A percentile compares a stretch with the other conserved stretches of the same genome.
These are phyloP conservation scores for Zaprionus nigranus DNA, from an alignment of 1,140 invertebrate species.

Conservation along the genomic window DNA sequence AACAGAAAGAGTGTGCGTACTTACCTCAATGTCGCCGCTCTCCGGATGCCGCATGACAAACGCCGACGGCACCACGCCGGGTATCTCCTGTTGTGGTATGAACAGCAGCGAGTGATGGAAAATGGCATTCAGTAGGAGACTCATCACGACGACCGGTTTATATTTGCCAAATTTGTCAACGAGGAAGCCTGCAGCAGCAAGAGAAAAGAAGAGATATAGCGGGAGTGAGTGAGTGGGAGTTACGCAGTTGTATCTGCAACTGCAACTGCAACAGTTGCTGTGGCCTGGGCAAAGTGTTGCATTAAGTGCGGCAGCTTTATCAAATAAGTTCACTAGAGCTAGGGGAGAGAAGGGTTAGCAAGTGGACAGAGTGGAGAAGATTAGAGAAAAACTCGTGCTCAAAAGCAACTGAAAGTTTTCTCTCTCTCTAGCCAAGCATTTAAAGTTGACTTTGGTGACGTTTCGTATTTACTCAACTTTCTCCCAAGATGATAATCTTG, in stretches of 20 bases:
- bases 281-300: slow-evolving; percentile 33
- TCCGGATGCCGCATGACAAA: slow-evolving; percentile 90
- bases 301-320: slow-evolving; percentile 46
- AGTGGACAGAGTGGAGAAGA: not conserved
- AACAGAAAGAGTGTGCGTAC: slow-evolving; percentile 8
- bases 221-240: not conserved
- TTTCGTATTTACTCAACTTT: not conserved
- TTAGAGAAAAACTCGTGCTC: slow-evolving; percentile 18
- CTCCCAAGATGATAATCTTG: not conserved
- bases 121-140: slow-evolving; percentile 89
- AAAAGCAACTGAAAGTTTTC: slow-evolving; percentile 24
- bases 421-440: slow-evolving; percentile 6
- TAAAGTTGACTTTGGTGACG: slow-evolving; percentile 2
- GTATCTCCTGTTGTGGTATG: slow-evolving; percentile 90
- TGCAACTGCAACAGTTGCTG: slow-evolving; percentile 11
- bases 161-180: slow-evolving; percentile 93
- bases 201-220: slow-evolving; percentile 12
- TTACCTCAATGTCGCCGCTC: slow-evolving; percentile 88
- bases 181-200: slow-evolving; percentile 87
- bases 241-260: not conserved
- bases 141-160: slow-evolving; percentile 90
- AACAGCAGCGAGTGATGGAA: slow-evolving; percentile 90
- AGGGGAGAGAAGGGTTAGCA: not conserved
- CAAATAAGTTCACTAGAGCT: slow-evolving; percentile 41
- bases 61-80: slow-evolving; percentile 88